phyloP scores from a whole-genome alignment of 35 echinoderm and acorn worm species.

The Lytechinus variegatus region DNA sequence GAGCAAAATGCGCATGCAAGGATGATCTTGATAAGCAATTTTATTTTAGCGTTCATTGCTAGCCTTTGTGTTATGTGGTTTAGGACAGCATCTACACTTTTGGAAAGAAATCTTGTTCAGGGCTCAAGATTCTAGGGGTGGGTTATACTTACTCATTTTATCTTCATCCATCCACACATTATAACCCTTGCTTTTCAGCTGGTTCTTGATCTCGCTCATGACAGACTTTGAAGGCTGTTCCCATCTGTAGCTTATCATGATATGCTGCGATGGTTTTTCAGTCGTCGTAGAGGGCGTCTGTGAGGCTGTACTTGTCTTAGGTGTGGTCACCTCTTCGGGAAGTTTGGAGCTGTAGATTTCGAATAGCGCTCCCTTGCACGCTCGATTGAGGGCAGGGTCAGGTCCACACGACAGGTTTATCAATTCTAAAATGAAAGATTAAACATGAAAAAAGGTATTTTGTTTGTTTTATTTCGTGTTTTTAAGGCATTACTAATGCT shows the following conservation, averaged over 20 bases:
- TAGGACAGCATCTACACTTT: too few species aligned
- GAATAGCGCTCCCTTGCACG: slow-evolving; percentile 8
- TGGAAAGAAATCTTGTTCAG: too few species aligned
- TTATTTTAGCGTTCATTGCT: too few species aligned
- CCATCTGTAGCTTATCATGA: slow-evolving; percentile 57
- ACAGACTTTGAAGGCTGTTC: slow-evolving; percentile 29
- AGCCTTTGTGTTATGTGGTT: too few species aligned
- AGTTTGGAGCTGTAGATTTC: slow-evolving; percentile 31
- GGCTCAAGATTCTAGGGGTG: too few species aligned
- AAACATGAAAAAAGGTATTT: too few species aligned
- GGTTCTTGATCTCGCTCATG: slow-evolving; percentile 33
- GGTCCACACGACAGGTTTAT: not conserved
- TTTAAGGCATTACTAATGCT: too few species aligned
- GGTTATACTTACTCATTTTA: slow-evolving; percentile 8
- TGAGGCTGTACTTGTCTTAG: not conserved
- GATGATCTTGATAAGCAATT: too few species aligned
- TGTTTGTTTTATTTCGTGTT: too few species aligned
- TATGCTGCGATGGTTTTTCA: not conserved
- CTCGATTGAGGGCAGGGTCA: not conserved
- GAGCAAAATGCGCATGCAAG: too few species aligned
- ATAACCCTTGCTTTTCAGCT: slow-evolving; percentile 17
- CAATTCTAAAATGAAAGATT: not conserved
- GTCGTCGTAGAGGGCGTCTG: not conserved
- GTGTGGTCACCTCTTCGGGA: not conserved
- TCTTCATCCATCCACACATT: slow-evolving; percentile 56